Percentiles rank a stretch among this genome's conserved stretches.
phyloP scores from a whole-genome alignment of 2,888 invertebrate genomes.

The Lamellibrachia satsuma region DNA sequence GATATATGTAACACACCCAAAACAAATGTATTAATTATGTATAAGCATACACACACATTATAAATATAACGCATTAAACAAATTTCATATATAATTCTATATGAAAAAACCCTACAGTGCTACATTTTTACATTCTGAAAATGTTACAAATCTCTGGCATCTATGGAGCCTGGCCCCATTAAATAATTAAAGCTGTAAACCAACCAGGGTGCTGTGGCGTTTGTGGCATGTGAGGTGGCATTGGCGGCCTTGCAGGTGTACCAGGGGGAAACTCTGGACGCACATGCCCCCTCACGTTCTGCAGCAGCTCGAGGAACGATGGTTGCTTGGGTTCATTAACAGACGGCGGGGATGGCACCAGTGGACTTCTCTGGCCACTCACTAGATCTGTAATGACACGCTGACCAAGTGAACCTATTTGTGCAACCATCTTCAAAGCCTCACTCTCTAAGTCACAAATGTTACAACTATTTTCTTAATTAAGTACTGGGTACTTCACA shows the following conservation, averaged over 20 bases:
- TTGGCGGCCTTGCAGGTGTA: not conserved
- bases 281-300: constrained; percentile 28
- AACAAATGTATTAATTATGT: too few relatives aligned
- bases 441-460: not conserved
- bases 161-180: too few relatives aligned
- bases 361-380: constrained; percentile 52
- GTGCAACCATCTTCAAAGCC: too few relatives aligned
- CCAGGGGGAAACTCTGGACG: not conserved
- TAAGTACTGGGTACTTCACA: too few relatives aligned
- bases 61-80: too few relatives aligned
- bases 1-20: not conserved
- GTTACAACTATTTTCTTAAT: not conserved
- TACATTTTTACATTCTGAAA: not conserved
- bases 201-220: not conserved
- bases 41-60: not conserved
- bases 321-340: constrained; percentile 21
- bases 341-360: constrained; percentile 48
- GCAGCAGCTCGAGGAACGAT: constrained; percentile 30
- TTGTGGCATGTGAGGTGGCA: constrained; percentile 1
- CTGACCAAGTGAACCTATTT: too few relatives aligned
- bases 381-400: constrained; percentile 27
- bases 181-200: not conserved
- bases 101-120: not conserved
- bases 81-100: too few relatives aligned
- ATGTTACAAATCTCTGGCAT: not conserved